Evolutionary conservation across 92 coral and sea anemone genomes (phyloP).

Genomic region (Siderastrea radians): DNA sequence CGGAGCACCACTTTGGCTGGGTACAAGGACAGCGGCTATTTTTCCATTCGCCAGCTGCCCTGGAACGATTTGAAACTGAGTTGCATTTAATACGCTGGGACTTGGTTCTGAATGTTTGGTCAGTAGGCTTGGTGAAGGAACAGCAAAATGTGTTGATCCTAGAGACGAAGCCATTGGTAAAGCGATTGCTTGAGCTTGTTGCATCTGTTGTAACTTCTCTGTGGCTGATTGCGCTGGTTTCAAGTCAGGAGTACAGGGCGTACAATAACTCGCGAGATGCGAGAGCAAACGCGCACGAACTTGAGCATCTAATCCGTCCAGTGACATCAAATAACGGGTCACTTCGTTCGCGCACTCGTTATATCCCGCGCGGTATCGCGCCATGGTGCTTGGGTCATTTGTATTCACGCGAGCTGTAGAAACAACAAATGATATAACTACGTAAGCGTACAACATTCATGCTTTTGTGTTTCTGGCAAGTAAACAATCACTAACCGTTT

Average conservation of each 20-base stretch:
- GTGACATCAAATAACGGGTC: conserved; percentile 71
- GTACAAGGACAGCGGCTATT: conserved; percentile 86
- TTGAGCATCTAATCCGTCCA: conserved; percentile 69
- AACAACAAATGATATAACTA: neutral
- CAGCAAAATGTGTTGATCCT: conserved; percentile 32
- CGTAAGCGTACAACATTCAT: neutral
- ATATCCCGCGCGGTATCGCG: conserved; percentile 82
- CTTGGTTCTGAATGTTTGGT: conserved; percentile 28
- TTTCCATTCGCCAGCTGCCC: conserved; percentile 88
- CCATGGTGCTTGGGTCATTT: conserved; percentile 55
- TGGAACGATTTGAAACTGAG: conserved; percentile 85
- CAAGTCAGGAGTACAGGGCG: conserved; percentile 43
- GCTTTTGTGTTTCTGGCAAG: neutral
- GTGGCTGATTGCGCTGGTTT: conserved; percentile 37
- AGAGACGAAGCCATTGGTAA: conserved; percentile 32
- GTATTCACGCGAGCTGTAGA: conserved; percentile 39
- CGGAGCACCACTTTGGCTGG: conserved; percentile 66
- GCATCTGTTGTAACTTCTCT: conserved; percentile 20
- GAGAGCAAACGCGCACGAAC: conserved; percentile 84
- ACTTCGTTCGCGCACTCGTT: conserved; percentile 87
- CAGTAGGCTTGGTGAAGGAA: conserved; percentile 24
- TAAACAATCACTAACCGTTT: conserved; percentile 8
- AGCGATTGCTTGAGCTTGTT: conserved; percentile 51
- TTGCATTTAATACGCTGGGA: conserved; percentile 31
- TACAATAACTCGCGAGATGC: conserved; percentile 85